A percentile compares a stretch with the other conserved stretches of the same genome.
Evolutionary conservation across 2,888 invertebrate genomes (phyloP).

Genomic region (Argyra leucocephala): DNA sequence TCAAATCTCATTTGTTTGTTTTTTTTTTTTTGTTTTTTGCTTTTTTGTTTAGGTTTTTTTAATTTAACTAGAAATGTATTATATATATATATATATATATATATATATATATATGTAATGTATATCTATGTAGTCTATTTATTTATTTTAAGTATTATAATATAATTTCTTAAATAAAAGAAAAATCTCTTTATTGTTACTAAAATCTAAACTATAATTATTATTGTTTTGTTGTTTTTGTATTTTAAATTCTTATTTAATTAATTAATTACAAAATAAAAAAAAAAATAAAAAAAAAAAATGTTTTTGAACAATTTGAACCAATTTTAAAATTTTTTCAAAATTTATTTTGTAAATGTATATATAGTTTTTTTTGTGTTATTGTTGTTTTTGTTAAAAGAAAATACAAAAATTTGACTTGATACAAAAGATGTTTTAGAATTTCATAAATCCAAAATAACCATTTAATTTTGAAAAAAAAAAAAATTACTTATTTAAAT

Average conservation of each 20-base stretch:
- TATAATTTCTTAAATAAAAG: neutral
- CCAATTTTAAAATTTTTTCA: neutral
- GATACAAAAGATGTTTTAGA: no score
- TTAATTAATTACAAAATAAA: neutral
- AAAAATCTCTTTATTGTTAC: slow-evolving; percentile 1
- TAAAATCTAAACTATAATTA: neutral
- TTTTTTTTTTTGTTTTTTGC: neutral
- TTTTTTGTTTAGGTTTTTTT: neutral
- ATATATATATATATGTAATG: no score
- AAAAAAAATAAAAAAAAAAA: neutral
- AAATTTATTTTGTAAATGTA: no score
- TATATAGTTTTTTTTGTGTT: no score
- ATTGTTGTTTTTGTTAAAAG: no score
- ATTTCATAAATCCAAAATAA: no score
- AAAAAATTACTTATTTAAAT: no score
- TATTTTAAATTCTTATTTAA: neutral
- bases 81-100: no score
- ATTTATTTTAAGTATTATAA: neutral
- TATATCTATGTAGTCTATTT: neutral
- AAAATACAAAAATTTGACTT: no score
- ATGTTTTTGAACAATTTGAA: neutral
- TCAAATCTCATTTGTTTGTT: neutral
- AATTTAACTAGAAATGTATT: neutral
- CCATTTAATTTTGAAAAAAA: no score
- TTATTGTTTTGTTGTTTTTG: neutral